Evolutionary conservation across 2,113 vertebrate genomes (phyloP).

Genomic region (Vanacampus margaritifer): DNA sequence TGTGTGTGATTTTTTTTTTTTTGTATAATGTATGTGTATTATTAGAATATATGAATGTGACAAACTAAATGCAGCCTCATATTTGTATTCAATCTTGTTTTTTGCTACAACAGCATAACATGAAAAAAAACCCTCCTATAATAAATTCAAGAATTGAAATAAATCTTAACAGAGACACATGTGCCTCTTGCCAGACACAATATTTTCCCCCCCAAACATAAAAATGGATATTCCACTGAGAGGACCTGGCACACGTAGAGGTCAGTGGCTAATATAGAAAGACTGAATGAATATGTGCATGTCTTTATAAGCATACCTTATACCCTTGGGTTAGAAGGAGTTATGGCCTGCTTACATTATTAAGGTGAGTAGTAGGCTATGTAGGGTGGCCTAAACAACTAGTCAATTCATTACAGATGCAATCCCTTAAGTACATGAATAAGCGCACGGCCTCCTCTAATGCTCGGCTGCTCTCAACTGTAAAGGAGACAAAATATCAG

Average conservation of each 20-base stretch:
- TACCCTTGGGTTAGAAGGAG: slow-evolving; percentile 69
- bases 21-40: not conserved
- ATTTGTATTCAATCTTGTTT: not conserved
- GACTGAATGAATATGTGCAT: slow-evolving; percentile 32
- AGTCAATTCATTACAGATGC: slow-evolving; percentile 73
- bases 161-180: not conserved
- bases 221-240: slow-evolving; percentile 54
- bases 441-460: slow-evolving; percentile 48
- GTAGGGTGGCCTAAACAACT: slow-evolving; percentile 73
- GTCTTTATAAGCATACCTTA: slow-evolving; percentile 46
- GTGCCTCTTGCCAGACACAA: slow-evolving; percentile 16
- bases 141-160: not conserved
- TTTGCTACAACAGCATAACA: not conserved
- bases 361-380: slow-evolving; percentile 68
- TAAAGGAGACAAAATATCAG: slow-evolving; percentile 67
- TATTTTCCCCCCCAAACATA: slow-evolving; percentile 26
- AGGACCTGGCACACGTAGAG: slow-evolving; percentile 46
- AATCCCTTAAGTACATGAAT: slow-evolving; percentile 74
- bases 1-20: not conserved
- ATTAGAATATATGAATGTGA: not conserved
- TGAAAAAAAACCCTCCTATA: too few relatives aligned
- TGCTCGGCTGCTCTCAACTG: slow-evolving; percentile 50
- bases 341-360: slow-evolving; percentile 71
- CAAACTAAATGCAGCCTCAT: not conserved
- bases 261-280: slow-evolving; percentile 57